Evolutionary conservation across 2,888 invertebrate genomes (phyloP), one percentile per base, ranked within the genome.

Genomic region (Ferdinandea cuprea): DNA sequence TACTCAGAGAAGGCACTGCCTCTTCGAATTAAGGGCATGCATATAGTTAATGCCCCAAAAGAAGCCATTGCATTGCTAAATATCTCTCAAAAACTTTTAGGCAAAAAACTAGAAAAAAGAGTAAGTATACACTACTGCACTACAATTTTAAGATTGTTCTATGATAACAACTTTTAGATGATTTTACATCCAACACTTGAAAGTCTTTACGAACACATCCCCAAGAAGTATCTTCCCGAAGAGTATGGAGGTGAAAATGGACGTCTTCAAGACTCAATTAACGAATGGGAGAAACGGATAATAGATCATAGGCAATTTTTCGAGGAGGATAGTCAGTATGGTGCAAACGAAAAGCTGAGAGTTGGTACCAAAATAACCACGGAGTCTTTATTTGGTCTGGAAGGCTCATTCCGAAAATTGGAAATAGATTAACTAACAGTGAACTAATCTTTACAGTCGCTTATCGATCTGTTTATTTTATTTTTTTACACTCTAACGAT

Each of bases 201-300:
- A 3, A 69, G 86, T 5, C 74, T 89, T 0, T 85, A 78, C 6
- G 90, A 93, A 86, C 86, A 91, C 52, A 91, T 94, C 44, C 93
- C 94, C 0, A 91, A 92, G 86, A 91, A 92, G 13, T 90, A 93
- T 61, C 88, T 95, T 50, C 94, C 94, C 0, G 90, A 89, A 15
- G 94, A 95, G 86, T 94, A 94, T 85, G 94, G 94, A 13, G 95
- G 95, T 5, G 90, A 90, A 13, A 88, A 87, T 72, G 93, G 92
- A 28, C 93, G 93, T 0, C 90, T 92, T 8, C 37, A 85, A 7
- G 88, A 88, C 3, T 85, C 86, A 5, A 61, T 86, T 35, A 78
- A 68, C 11, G 46, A 86, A 11, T 86, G 87, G 81, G 88, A 87
- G 28, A 69, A 81, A 72, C 54, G 68, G 13, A 13, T 89, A 46